Base-by-base conservation (phyloP, 2,113 vertebrate species). In the Hyaena hyaena region DNA sequence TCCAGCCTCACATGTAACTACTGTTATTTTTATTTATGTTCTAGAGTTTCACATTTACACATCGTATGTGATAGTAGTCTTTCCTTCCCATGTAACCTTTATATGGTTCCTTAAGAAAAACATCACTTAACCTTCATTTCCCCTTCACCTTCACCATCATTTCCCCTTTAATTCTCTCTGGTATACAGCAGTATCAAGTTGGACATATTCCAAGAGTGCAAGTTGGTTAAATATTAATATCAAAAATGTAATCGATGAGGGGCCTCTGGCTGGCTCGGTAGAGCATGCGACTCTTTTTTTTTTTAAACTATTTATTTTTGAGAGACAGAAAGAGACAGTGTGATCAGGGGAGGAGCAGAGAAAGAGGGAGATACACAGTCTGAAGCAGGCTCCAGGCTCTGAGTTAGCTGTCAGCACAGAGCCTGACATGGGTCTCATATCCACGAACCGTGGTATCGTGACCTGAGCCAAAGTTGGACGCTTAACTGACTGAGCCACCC, bases 111-210 rank as follows among this genome's bases (percentile, higher is more conserved):
- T 76, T 92, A 94, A 79, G 63, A 43, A 82, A 96, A 93, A 89
- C 31, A 90, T 24, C 5, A 77, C 58, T 90, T 39, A 39, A n/a
- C 23, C 17, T 11, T 71, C 39, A 39, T 17, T 89, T 0, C 11
- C 28, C 16, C 15, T 95, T 39, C 39, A 39, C 39, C 39, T 39
- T 39, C 12, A 74, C 55, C 24, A 50, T 88, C 69, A 80, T 28
- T 88, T 95, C 43, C 28, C 23, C 82, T 88, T 97, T 84, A 28
- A 43, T 39, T 96, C 39, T 93, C 15, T 77, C 68, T 80, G n/a
- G 9, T 69, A 74, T 50, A 45, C 14, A 95, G 5, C n/a, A 76
- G 2, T 61, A n/a, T 82, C 45, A 90, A 63, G 24, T 87, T 76
- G 35, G 5, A 11, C 58, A 80, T 86, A 45, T 87, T 93, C 10